These are phyloP conservation scores for Ametastegia equiseti DNA, from an alignment of 2,888 invertebrate genomes.

Conservation along the genomic window DNA sequence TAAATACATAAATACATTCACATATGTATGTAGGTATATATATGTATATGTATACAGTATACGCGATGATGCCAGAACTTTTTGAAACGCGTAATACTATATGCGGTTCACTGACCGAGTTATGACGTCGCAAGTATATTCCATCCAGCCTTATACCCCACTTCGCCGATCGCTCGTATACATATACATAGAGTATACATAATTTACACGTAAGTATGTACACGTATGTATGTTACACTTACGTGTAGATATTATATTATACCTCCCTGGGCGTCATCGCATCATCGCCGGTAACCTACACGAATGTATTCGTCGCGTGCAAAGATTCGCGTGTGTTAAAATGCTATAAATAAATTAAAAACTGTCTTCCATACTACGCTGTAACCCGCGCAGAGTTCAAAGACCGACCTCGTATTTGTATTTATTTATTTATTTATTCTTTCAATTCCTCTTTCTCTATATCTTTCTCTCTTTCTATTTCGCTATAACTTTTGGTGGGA, in stretches of 20 bases:
- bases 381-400: neutral
- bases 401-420: neutral
- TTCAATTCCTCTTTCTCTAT: neutral
- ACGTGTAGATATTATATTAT: no score
- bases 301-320: slow-evolving; percentile 44
- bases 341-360: slow-evolving; percentile 43
- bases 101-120: slow-evolving; percentile 72
- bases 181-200: neutral
- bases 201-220: no score
- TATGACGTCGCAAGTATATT: slow-evolving; percentile 69
- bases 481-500: no score
- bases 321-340: slow-evolving; percentile 48
- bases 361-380: slow-evolving; percentile 13
- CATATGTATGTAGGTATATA: neutral
- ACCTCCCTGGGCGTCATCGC: no score
- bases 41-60: no score
- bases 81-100: slow-evolving; percentile 69
- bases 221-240: neutral
- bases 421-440: neutral
- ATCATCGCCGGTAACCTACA: no score
- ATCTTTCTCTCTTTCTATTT: neutral
- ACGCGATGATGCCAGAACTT: slow-evolving; percentile 63
- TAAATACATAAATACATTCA: neutral
- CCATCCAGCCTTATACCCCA: slow-evolving; percentile 24
- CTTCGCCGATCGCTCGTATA: neutral